A percentile compares a stretch with the other conserved stretches of the same genome.
Conservation (phyloP, 1,140 invertebrate genomes). For the Papilio machaon region DNA sequence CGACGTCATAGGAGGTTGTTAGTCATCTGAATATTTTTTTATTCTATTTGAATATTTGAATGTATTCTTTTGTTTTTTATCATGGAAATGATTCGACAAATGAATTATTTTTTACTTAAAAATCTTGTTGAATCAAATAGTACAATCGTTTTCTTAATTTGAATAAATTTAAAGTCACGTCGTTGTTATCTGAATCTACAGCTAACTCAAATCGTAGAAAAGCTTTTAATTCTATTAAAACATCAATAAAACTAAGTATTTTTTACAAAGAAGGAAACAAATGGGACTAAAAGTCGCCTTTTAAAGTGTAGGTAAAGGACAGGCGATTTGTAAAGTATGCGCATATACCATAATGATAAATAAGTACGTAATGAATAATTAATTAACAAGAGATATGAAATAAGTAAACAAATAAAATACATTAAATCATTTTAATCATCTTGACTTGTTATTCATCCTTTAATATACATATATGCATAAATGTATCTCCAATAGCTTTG, state of each 20-base stretch:
- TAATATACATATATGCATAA: background rate
- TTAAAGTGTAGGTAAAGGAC: too few species aligned
- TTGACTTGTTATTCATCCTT: conserved; percentile 8
- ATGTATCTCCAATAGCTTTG: background rate
- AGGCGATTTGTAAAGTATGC: background rate
- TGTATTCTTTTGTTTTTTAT: background rate
- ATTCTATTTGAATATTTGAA: background rate
- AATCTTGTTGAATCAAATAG: too few species aligned
- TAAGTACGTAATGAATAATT: background rate
- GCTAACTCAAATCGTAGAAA: background rate
- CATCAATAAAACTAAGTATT: background rate
- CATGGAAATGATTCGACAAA: background rate
- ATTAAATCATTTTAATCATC: background rate
- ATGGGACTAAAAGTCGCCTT: background rate
- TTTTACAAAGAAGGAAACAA: background rate
- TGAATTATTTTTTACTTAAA: too few species aligned
- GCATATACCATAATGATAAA: background rate
- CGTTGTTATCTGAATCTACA: background rate
- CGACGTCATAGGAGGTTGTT: background rate
- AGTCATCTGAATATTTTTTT: background rate
- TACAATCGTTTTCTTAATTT: background rate
- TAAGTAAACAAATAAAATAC: conserved; percentile 21
- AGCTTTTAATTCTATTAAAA: background rate
- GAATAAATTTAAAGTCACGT: background rate
- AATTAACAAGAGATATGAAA: background rate